Evolutionary conservation across 2,797 vertebrate species (phyloP), one percentile per base, ranked within the genome.

Genomic region (Sebastes steindachneri): DNA sequence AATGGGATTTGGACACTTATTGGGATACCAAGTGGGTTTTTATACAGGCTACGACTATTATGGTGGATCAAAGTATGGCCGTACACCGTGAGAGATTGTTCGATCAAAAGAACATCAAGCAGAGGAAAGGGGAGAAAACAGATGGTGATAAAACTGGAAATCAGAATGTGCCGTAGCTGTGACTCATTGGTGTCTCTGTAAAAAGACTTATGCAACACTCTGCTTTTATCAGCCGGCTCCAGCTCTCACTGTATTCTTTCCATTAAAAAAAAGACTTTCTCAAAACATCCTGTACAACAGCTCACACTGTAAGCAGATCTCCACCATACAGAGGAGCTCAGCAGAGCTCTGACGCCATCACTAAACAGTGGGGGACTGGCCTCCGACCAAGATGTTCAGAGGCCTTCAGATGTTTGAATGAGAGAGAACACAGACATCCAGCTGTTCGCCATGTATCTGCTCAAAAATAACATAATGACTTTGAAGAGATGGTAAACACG

Each of bases 1-100:
- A 91, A 94, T 92, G 78, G 88, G 88, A 92, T 92, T 93, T 86
- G 83, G 82, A 87, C 68, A 84, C 86, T 92, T 86, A 92, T 88
- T 91, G 87, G 79, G 85, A 87, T 75, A 82, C 86, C 83, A 79
- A 89, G 74, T 83, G 74, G 79, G 83, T 86, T 89, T 86, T 82
- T 75, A 85, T 83, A 79, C 86, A 69, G 80, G 85, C 67, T 84
- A 51, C 51, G 83, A 88, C 79, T 88, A 85, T 88, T 71, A 82
- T 73, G 54, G 41, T 70, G 2, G 88, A 90, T 92, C 89, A 91
- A 88, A 88, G 82, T 70, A 53, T 73, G 69, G 83, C 82, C 75
- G 48, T 84, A 80, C 75, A 60, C 76, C 67, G 77, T 17, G 53
- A 81, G 75, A 79, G 72, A 80, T 29, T 75, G 88, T 86, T 87